Evolutionary conservation across 2,797 vertebrate genomes (phyloP).

Genomic region (Clarias laeviceps): DNA sequence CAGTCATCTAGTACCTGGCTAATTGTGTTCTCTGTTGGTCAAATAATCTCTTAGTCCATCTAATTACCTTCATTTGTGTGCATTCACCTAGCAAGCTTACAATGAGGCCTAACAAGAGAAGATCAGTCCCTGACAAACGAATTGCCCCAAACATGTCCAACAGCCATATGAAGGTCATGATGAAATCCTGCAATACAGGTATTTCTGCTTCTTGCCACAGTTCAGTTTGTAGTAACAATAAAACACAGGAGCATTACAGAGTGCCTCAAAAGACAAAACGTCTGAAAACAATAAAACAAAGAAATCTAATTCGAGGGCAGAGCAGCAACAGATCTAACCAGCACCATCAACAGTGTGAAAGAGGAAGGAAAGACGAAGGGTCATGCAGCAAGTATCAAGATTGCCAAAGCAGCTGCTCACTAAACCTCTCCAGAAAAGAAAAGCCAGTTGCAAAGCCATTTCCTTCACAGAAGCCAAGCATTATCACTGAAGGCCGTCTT

Average conservation of each 20-base stretch:
- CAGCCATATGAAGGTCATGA: conserved; percentile 48
- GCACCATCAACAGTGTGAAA: conserved; percentile 40
- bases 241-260: conserved; percentile 34
- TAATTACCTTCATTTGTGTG: neutral
- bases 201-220: conserved; percentile 32
- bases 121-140: conserved; percentile 50
- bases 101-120: conserved; percentile 41
- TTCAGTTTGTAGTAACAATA: conserved; percentile 24
- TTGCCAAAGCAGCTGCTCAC: conserved; percentile 50
- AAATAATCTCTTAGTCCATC: neutral
- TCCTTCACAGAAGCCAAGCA: conserved; percentile 65
- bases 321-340: conserved; percentile 39
- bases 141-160: conserved; percentile 45
- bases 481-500: conserved; percentile 85
- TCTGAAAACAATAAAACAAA: conserved; percentile 73
- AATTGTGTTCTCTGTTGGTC: neutral
- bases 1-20: neutral
- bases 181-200: conserved; percentile 37
- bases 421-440: conserved; percentile 51
- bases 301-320: conserved; percentile 60
- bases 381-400: conserved; percentile 38
- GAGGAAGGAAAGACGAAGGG: conserved; percentile 46
- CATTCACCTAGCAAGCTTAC: neutral
- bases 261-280: conserved; percentile 65
- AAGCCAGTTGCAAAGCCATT: conserved; percentile 50